Conservation (phyloP, 1,140 invertebrate genomes). For the Frieseomelitta varia region DNA sequence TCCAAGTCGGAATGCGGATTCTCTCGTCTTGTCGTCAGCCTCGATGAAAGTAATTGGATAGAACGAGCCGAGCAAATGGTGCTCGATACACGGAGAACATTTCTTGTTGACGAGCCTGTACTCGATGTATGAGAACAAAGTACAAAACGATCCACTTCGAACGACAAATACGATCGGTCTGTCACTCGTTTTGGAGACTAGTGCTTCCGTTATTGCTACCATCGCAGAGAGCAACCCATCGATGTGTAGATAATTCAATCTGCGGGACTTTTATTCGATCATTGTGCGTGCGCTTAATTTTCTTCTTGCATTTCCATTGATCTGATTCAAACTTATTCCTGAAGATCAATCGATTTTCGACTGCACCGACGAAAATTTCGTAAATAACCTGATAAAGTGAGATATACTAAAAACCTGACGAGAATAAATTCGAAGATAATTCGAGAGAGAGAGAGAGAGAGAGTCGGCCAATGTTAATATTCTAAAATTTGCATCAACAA, state of each 20-base stretch:
- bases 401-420: too few species aligned
- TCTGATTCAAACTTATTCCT: neutral
- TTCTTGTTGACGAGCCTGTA: constrained; percentile 49
- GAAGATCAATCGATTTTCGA: neutral
- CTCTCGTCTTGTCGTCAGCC: neutral
- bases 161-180: constrained; percentile 57
- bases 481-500: too few species aligned
- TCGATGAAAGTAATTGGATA: constrained; percentile 30
- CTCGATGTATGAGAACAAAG: neutral
- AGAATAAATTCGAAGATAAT: too few species aligned
- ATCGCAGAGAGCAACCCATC: neutral
- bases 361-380: too few species aligned
- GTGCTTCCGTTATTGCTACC: constrained; percentile 3
- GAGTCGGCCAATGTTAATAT: too few species aligned
- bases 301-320: too few species aligned
- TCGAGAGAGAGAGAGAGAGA: too few species aligned
- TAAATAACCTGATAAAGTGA: too few species aligned
- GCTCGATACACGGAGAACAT: constrained; percentile 14
- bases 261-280: neutral
- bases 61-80: constrained; percentile 41
- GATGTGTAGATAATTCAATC: neutral
- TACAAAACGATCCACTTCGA: constrained; percentile 48
- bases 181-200: constrained; percentile 32
- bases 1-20: constrained; percentile 21
- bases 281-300: neutral